Evolutionary conservation across 53 echinoderm and acorn worm species (phyloP).

Genomic region (Zoroaster sp.): DNA sequence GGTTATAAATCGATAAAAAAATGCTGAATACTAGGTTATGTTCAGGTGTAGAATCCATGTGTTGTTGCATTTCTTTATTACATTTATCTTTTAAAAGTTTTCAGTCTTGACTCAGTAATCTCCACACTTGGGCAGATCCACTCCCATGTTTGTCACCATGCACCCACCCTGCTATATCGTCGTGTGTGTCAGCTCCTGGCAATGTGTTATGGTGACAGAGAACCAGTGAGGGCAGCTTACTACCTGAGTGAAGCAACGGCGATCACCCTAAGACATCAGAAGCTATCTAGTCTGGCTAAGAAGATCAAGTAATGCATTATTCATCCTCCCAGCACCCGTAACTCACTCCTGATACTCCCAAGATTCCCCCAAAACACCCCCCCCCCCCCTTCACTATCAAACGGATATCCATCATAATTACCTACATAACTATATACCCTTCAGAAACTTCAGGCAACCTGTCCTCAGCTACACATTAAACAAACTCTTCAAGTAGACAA

Average conservation of each 20-base stretch:
- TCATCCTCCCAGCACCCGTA: background rate
- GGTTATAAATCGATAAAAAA: too few relatives aligned
- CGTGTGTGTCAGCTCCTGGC: constrained; percentile 89
- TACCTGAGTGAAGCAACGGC: constrained; percentile 80
- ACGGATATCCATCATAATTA: too few relatives aligned
- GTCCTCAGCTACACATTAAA: too few relatives aligned
- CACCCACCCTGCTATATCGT: constrained; percentile 75
- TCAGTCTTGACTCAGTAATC: constrained; percentile 32
- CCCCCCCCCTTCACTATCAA: too few relatives aligned
- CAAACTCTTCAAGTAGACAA: too few relatives aligned
- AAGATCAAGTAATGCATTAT: constrained; percentile 67
- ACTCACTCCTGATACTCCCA: too few relatives aligned
- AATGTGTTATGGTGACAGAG: constrained; percentile 73
- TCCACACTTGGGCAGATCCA: constrained; percentile 65
- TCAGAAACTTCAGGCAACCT: too few relatives aligned
- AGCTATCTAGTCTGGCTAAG: constrained; percentile 77
- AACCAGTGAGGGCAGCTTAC: constrained; percentile 49
- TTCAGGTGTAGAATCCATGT: background rate
- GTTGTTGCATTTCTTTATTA: background rate
- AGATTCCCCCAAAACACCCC: too few relatives aligned
- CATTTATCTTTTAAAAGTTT: background rate
- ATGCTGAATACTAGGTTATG: background rate
- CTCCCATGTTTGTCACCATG: constrained; percentile 57
- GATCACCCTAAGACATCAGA: constrained; percentile 89
- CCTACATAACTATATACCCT: too few relatives aligned